Percentiles rank a stretch among this genome's conserved stretches.
phyloP scores from a whole-genome alignment of 1,140 invertebrate genomes.

The Homalodisca vitripennis region DNA sequence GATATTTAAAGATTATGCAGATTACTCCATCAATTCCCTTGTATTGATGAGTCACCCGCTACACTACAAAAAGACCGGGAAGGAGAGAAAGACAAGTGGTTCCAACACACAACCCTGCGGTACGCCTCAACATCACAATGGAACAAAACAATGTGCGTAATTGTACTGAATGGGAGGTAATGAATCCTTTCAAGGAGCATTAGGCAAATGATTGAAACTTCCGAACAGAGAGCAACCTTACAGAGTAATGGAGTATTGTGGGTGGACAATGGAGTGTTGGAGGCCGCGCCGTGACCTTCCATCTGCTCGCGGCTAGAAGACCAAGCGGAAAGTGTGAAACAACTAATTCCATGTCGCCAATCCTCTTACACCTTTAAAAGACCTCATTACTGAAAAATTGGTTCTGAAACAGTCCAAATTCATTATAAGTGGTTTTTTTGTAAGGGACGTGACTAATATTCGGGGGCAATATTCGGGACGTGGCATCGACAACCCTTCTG shows the following conservation, averaged over 20 bases:
- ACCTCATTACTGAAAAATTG: too few relatives aligned
- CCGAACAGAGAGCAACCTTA: conserved; percentile 1
- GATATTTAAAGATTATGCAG: too few relatives aligned
- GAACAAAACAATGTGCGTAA: conserved; percentile 24
- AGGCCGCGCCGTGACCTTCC: background rate
- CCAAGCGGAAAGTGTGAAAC: background rate
- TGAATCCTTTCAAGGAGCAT: background rate
- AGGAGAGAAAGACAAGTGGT: conserved; percentile 1
- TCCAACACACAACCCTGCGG: background rate
- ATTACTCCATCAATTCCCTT: too few relatives aligned
- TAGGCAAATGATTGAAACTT: conserved; percentile 16
- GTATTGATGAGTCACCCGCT: too few relatives aligned
- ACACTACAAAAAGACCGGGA: too few relatives aligned
- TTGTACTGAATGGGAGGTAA: conserved; percentile 8
- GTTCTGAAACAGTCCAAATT: too few relatives aligned
- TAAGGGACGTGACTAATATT: too few relatives aligned
- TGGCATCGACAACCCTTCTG: too few relatives aligned
- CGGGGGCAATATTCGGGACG: too few relatives aligned
- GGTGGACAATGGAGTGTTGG: conserved; percentile 1
- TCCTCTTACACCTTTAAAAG: too few relatives aligned
- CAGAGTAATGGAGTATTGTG: conserved; percentile 17
- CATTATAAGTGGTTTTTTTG: too few relatives aligned
- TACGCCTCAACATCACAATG: conserved; percentile 6
- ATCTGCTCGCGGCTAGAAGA: background rate
- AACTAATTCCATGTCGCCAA: too few relatives aligned